These are phyloP conservation scores for Leucopsar rothschildi DNA, from an alignment of 2,113 vertebrate species.

Conservation along the genomic window DNA sequence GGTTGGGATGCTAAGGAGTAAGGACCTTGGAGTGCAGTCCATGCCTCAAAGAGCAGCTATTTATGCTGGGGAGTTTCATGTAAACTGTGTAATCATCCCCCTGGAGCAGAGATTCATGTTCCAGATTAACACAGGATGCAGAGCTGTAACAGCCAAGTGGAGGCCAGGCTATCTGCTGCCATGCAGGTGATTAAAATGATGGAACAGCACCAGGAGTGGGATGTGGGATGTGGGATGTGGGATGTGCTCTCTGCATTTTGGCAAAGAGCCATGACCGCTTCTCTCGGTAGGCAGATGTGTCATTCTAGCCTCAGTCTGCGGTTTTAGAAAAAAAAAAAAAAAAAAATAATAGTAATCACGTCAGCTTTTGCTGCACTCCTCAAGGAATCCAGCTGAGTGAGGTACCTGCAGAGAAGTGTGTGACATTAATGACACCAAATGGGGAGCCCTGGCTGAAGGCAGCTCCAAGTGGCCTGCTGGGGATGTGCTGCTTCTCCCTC, in stretches of 20 bases:
- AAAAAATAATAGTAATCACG: background rate
- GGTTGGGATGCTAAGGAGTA: background rate
- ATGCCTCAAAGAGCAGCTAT: background rate
- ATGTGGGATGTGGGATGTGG: background rate
- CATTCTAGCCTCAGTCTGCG: background rate
- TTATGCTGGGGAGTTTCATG: background rate
- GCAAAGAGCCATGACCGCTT: fast-evolving
- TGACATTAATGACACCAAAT: background rate
- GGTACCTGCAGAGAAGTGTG: background rate
- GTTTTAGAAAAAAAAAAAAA: background rate
- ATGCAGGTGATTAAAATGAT: background rate
- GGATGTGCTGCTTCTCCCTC: background rate
- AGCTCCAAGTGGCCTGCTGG: background rate
- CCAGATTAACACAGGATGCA: background rate
- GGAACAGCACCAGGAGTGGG: background rate
- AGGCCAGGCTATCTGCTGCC: background rate
- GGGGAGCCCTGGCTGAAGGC: background rate
- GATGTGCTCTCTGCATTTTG: background rate
- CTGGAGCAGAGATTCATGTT: background rate
- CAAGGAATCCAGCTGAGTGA: background rate
- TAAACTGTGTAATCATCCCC: background rate
- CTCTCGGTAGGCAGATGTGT: background rate
- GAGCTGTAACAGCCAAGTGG: background rate
- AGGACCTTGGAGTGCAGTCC: background rate
- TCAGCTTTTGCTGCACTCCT: background rate